Conservation (phyloP, 2,888 invertebrate species). For the Cetonia aurata region DNA sequence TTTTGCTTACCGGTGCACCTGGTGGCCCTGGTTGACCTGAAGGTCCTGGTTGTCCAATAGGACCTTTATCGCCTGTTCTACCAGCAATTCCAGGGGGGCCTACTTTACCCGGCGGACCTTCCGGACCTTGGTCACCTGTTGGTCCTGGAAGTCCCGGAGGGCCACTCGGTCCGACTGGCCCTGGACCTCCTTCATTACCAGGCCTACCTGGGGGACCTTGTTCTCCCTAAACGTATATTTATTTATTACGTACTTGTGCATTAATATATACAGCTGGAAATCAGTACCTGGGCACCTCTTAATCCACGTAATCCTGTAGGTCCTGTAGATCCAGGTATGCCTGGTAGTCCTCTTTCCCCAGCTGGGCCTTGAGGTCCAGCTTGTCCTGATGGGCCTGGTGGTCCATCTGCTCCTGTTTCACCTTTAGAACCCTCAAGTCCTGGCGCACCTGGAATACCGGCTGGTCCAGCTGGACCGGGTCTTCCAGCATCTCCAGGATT, state of each 20-base stretch:
- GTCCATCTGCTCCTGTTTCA: conserved; percentile 78
- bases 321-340: conserved; percentile 74
- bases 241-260: not conserved
- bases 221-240: conserved; percentile 71
- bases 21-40: conserved; percentile 76
- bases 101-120: conserved; percentile 76
- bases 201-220: conserved; percentile 79
- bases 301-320: conserved; percentile 75
- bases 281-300: conserved; percentile 73
- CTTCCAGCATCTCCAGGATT: conserved; percentile 78
- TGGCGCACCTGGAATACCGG: conserved; percentile 78
- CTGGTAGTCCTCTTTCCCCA: conserved; percentile 78
- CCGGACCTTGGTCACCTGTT: conserved; percentile 72
- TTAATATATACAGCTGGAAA: no score
- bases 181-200: conserved; percentile 80
- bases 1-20: conserved; percentile 74
- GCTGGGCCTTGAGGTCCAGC: conserved; percentile 77
- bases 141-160: conserved; percentile 77
- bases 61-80: conserved; percentile 83
- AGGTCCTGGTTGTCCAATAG: conserved; percentile 74
- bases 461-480: conserved; percentile 75
- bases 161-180: conserved; percentile 76
- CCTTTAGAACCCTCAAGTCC: conserved; percentile 83
- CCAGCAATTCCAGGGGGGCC: conserved; percentile 81
- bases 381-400: conserved; percentile 78